Percentiles rank a stretch among this genome's conserved stretches.
phyloP scores from a whole-genome alignment of 2,888 invertebrate species.

The Calliphora vomitoria region DNA sequence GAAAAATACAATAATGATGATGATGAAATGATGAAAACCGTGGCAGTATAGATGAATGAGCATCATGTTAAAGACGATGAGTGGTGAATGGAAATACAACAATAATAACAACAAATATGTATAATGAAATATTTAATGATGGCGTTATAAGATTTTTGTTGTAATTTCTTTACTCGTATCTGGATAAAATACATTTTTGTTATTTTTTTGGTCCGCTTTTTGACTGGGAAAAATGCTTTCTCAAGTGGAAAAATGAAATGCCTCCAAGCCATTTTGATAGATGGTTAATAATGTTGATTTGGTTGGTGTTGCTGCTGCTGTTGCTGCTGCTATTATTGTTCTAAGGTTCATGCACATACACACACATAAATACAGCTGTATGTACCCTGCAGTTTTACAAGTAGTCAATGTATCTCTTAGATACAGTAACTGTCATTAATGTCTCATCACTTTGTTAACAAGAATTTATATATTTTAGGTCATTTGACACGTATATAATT shows the following conservation, averaged over 20 bases:
- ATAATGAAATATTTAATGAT: constrained; percentile 46
- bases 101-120: neutral
- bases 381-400: neutral
- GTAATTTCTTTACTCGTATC: constrained; percentile 1
- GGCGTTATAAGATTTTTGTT: constrained; percentile 34
- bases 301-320: constrained; percentile 1
- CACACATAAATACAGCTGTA: neutral
- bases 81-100: constrained; percentile 9
- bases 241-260: constrained; percentile 71
- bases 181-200: neutral
- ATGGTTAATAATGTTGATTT: constrained; percentile 79
- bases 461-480: no score
- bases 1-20: constrained; percentile 50
- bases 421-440: no score
- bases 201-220: neutral
- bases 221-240: constrained; percentile 29
- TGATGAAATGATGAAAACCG: constrained; percentile 49
- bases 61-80: constrained; percentile 40
- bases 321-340: constrained; percentile 67
- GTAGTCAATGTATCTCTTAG: no score
- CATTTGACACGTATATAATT: no score
- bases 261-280: constrained; percentile 78
- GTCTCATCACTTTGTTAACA: no score
- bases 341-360: neutral
- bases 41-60: constrained; percentile 47